Conservation (phyloP, 2,888 invertebrate genomes). For the Oeneis ivallda region DNA sequence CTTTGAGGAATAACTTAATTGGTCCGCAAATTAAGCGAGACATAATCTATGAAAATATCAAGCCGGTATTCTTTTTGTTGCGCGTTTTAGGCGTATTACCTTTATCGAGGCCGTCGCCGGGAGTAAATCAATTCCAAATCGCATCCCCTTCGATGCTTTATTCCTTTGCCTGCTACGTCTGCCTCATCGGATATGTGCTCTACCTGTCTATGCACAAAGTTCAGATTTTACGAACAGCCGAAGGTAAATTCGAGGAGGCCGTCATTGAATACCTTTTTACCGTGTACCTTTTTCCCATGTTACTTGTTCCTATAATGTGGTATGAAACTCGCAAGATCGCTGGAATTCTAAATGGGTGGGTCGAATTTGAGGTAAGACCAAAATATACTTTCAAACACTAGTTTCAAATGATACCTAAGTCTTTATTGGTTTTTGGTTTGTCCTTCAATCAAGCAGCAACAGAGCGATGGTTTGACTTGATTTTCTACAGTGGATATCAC, state of each 20-base stretch:
- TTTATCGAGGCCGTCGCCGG: conserved; percentile 74
- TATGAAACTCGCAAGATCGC: conserved; percentile 85
- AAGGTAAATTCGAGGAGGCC: conserved; percentile 87
- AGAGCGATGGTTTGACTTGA: neutral
- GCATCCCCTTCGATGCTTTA: conserved; percentile 82
- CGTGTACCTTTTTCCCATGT: conserved; percentile 86
- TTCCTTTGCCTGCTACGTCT: conserved; percentile 75
- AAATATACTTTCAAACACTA: conserved; percentile 2
- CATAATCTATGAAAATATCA: conserved; percentile 73
- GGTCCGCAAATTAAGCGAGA: conserved; percentile 62
- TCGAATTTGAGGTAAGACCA: conserved; percentile 83
- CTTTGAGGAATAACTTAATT: conserved; percentile 62
- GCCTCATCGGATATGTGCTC: conserved; percentile 78
- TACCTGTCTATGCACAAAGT: conserved; percentile 84
- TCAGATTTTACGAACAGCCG: conserved; percentile 81
- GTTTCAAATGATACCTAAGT: neutral
- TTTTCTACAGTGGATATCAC: neutral
- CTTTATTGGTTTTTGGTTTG: too few species aligned
- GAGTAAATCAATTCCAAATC: conserved; percentile 72
- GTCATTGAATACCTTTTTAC: conserved; percentile 88
- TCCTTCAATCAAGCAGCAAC: neutral
- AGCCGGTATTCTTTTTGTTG: conserved; percentile 68
- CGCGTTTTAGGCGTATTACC: conserved; percentile 84
- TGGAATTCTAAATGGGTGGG: conserved; percentile 83
- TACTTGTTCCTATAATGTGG: conserved; percentile 84